Conservation (phyloP, 2,113 vertebrate genomes). For the Astatoreochromis straeleni region DNA sequence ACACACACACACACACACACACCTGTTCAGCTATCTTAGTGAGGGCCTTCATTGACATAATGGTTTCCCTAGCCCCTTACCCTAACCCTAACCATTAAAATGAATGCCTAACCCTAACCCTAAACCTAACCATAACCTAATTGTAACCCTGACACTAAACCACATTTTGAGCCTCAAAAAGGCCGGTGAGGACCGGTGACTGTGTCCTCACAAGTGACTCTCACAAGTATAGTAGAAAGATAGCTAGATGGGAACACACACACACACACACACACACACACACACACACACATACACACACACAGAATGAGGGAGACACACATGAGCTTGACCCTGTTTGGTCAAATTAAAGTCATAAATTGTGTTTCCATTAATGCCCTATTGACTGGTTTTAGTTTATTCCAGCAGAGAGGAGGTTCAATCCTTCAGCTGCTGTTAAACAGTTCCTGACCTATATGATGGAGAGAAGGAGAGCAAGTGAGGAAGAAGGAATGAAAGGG, state of each 20-base stretch:
- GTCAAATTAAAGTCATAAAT: slow-evolving; percentile 58
- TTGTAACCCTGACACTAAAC: not conserved
- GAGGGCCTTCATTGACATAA: not conserved
- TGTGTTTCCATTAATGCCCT: slow-evolving; percentile 41
- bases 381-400: slow-evolving; percentile 44
- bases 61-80: not conserved
- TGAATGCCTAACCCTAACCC: not conserved
- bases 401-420: slow-evolving; percentile 4
- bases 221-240: not conserved
- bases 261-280: not conserved
- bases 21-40: not conserved
- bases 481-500: not conserved
- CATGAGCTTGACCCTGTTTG: slow-evolving; percentile 16
- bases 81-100: not conserved
- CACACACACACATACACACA: not conserved
- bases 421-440: slow-evolving; percentile 15
- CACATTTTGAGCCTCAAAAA: not conserved
- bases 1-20: not conserved
- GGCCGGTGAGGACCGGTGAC: not conserved
- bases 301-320: not conserved
- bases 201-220: not conserved
- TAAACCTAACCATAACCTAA: not conserved
- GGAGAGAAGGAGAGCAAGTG: not conserved
- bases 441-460: not conserved
- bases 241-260: not conserved